Base-by-base conservation (phyloP, 1,140 invertebrate genomes). In the Samia ricini region DNA sequence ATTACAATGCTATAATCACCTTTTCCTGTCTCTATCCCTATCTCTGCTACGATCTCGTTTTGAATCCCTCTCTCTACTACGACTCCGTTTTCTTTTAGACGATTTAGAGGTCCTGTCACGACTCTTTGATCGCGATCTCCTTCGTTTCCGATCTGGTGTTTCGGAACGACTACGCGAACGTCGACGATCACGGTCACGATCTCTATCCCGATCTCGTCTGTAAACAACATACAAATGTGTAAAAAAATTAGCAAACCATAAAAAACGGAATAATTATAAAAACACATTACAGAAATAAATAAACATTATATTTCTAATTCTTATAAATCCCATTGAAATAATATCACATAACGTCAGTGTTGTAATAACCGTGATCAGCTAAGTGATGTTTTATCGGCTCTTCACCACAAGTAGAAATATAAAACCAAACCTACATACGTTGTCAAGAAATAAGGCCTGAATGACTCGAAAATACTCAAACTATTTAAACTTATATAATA, bases 111-210 rank as follows among this genome's bases (percentile, higher is more conserved):
- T 80, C 36, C 93, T 89, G 19, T 94, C 94, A 66, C 93, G 90
- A 69, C 94, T 94, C 60, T 94, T 89, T 7, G 94, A 94, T 18
- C 94, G 84, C 2, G 93, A 91, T 26, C 93, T 89, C 22, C 85
- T 66, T 18, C 87, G 72, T 69, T 93, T 93, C 60, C 94, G 89
- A 65, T 94, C 93, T 21, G 92, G 92, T 23, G 90, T 91, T 5
- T 74, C 74, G 15, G 93, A 93, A 50, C 93, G 88, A 60, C 91
- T 91, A 19, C 84, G 86, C 5, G 89, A 91, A 4, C 89, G 82
- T 33, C 88, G 77, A 2, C 90, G 81, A 59, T 88, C 85, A 2
- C 90, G 85, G 59, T 88, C 85, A 2, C 90, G 85, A 60, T 89
- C 87, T 49, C 86, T 73, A 60, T 81, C 88, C 63, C 79, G 77